Evolutionary conservation across 2,113 vertebrate species (phyloP), one percentile per base, ranked within the genome.

Genomic region (Cygnus atratus): DNA sequence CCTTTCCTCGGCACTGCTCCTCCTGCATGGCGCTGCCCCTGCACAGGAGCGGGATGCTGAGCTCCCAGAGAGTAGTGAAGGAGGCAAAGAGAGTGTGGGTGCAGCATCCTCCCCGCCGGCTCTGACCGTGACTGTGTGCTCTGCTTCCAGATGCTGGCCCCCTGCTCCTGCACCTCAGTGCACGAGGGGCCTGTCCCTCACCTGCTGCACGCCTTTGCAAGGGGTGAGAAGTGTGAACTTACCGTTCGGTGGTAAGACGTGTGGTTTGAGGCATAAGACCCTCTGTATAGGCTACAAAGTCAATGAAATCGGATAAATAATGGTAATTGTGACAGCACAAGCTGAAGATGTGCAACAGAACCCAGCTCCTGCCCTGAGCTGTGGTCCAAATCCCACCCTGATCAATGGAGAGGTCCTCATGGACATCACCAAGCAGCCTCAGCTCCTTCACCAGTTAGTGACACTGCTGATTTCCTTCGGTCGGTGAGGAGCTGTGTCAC

Each of bases 71-170:
- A 68, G 48, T 21, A 21, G 71, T 41, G 3, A 31, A 33, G 31
- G 20, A 4, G 0, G 9, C 5, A 15, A 35, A 4, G 1, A 0
- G 1, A 2, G 83, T 46, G 18, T 46, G 90, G 31, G 78, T n/a
- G 70, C 70, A 74, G 90, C 59, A 18, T 5, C 77, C 73, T 11
- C 16, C 31, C 62, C 13, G 28, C 35, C 2, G 1, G 46, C 61
- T 29, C 58, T 87, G 63, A 65, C 65, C 10, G 35, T 25, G 50
- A 50, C 24, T 25, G 24, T 21, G 46, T 14, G 13, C 50, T 52
- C 13, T 25, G 50, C 24, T 52, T 13, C 50, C 50, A 29, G 58
- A 48, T 9, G 13, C 58, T 63, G 16, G 68, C 39, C 33, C 8
- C 0, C 0, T 0, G 46, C 67, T 50, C 50, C 33, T 2, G 35